Evolutionary conservation across 2,797 vertebrate genomes (phyloP), one percentile per base, ranked within the genome.

Genomic region (Helarctos malayanus): DNA sequence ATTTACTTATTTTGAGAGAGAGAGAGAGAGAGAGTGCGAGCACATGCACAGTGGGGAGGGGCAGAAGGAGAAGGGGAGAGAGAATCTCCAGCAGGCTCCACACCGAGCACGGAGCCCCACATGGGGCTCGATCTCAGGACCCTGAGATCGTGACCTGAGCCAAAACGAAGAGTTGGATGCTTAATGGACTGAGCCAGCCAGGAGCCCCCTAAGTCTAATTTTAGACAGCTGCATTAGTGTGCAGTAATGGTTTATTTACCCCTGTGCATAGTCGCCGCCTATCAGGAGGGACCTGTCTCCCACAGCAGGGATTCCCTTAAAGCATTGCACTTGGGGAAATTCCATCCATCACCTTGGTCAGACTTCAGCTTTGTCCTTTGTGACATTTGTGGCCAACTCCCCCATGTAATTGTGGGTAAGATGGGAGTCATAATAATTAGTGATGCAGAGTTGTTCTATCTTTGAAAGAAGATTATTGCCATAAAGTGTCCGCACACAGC

Each of bases 401-500:
- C 52, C 79, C 21, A 1, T 0, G 25, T 19, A 47, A 32, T 23
- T 69, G 19, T n/a, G 47, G 69, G 29, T 57, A 52, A 81, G 85
- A 65, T 18, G 68, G 47, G 29, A 27, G 16, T n/a, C 52, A 27
- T 7, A 52, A 25, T 41, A 41, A 41, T 35, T n/a, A 47, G 16
- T 2, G 27, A 38, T 0, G 45, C 10, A 29, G n/a, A 69, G 78
- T 32, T 23, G n/a, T 38, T 19, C 8, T 27, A 0, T n/a, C 9
- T 12, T n/a, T 89, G 93, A 41, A 75, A 57, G 38, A 19, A 80
- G 76, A 56, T 45, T 57, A 3, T 25, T 52, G 90, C 14, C 56
- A 5, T 38, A 19, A 15, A 47, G 19, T 38, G 18, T 27, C 27
- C 0, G 0, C 71, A 45, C 5, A 7, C 1, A 29, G 54, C 25